Evolutionary conservation across 2,888 invertebrate species (phyloP).

Genomic region (Anarsia innoxiella): DNA sequence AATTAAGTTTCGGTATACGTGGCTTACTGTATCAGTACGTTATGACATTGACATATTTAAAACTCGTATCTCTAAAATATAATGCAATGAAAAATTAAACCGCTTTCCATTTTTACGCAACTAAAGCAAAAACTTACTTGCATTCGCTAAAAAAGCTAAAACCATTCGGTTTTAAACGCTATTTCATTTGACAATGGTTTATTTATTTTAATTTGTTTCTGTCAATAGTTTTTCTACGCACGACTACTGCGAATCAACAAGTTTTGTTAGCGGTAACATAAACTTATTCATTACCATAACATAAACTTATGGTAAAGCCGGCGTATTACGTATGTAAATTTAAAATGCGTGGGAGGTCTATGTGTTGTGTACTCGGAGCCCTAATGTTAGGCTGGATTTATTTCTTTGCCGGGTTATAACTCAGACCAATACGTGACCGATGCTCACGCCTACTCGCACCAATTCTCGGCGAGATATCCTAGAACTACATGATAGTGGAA

Average conservation of each 20-base stretch:
- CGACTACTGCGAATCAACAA: too few relatives aligned
- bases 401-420: slow-evolving; percentile 59
- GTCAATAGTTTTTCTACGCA: slow-evolving; percentile 35
- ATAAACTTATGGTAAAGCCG: slow-evolving; percentile 28
- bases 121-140: slow-evolving; percentile 7
- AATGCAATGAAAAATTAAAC: too few relatives aligned
- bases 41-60: slow-evolving; percentile 8
- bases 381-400: slow-evolving; percentile 54
- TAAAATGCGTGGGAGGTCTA: slow-evolving; percentile 41
- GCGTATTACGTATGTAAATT: slow-evolving; percentile 32
- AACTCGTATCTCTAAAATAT: not conserved
- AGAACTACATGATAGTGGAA: slow-evolving; percentile 37
- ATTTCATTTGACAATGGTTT: slow-evolving; percentile 19
- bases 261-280: too few relatives aligned
- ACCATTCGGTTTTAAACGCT: not conserved
- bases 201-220: slow-evolving; percentile 28
- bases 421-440: slow-evolving; percentile 68
- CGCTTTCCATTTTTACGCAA: slow-evolving; percentile 12
- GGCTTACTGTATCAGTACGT: too few relatives aligned
- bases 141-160: slow-evolving; percentile 1
- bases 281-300: too few relatives aligned
- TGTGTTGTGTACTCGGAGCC: slow-evolving; percentile 35
- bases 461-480: slow-evolving; percentile 23
- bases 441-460: slow-evolving; percentile 55
- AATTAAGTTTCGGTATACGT: too few relatives aligned